phyloP scores from a whole-genome alignment of 2,888 invertebrate genomes.

The Patella depressa region DNA sequence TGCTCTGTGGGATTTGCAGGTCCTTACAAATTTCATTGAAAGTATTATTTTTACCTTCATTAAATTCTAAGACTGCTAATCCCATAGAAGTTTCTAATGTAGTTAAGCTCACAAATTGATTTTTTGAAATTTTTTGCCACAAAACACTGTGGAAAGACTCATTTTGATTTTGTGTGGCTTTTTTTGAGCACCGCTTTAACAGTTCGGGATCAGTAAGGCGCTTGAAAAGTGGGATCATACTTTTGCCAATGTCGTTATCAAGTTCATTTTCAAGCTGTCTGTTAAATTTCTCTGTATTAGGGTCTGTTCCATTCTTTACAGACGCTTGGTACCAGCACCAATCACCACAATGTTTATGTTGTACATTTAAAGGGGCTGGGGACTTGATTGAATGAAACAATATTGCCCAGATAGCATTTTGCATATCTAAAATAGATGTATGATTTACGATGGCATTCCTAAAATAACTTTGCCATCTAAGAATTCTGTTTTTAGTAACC shows the following conservation, averaged over 20 bases:
- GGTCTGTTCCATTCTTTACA: neutral
- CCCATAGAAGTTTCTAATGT: no score
- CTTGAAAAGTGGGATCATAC: neutral
- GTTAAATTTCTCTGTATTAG: neutral
- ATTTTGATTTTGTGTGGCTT: no score
- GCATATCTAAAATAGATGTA: neutral
- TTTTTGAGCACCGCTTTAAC: no score
- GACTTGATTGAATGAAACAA: neutral
- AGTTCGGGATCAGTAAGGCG: no score
- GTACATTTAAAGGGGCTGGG: neutral
- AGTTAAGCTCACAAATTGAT: no score
- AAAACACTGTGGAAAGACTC: neutral
- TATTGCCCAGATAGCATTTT: neutral
- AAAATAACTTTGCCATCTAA: neutral
- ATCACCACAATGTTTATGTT: neutral
- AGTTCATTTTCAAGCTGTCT: neutral
- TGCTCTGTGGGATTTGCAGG: no score
- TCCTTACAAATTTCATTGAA: no score
- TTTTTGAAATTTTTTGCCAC: neutral
- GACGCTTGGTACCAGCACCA: neutral
- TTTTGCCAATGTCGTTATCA: neutral
- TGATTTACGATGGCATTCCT: neutral
- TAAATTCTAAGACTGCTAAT: no score
- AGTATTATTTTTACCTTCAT: no score
- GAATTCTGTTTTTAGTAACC: neutral